Percentiles rank a stretch among this genome's conserved stretches.
Evolutionary conservation across 2,797 vertebrate species (phyloP).

Genomic region (Paguma larvata): DNA sequence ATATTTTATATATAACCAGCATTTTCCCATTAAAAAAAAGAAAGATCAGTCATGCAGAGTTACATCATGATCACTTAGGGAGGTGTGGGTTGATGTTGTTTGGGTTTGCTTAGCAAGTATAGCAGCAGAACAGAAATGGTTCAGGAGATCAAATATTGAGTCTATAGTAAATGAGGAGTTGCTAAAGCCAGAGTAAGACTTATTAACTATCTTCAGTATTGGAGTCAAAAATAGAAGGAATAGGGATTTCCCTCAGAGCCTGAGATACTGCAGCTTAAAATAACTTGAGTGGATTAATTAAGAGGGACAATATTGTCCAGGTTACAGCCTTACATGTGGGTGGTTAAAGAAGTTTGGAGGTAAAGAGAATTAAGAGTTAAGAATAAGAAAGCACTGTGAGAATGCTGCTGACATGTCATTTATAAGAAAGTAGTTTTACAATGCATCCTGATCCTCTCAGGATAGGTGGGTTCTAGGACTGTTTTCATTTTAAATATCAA

Average conservation of each 20-base stretch:
- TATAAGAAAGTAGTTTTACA: background rate
- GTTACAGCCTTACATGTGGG: too few relatives aligned
- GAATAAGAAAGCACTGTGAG: background rate
- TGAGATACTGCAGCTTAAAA: background rate
- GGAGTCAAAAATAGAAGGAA: background rate
- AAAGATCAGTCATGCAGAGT: too few relatives aligned
- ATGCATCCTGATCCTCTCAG: background rate
- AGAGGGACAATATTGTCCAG: background rate
- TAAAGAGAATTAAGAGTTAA: background rate
- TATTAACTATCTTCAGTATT: background rate
- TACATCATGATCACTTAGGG: background rate
- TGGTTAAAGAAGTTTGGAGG: background rate
- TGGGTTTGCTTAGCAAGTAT: background rate
- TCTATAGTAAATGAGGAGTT: background rate
- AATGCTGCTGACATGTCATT: background rate
- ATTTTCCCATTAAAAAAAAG: too few relatives aligned
- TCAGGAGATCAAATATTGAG: background rate
- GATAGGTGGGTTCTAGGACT: background rate
- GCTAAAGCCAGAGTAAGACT: background rate
- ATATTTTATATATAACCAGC: too few relatives aligned
- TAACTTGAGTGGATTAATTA: background rate
- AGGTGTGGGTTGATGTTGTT: background rate
- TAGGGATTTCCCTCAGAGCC: background rate
- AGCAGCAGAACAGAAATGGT: background rate
- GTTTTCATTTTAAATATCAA: background rate